Percentiles rank a stretch among this genome's conserved stretches.
phyloP scores from a whole-genome alignment of 2,888 invertebrate genomes.

The Xanthorhoe spadicearia region DNA sequence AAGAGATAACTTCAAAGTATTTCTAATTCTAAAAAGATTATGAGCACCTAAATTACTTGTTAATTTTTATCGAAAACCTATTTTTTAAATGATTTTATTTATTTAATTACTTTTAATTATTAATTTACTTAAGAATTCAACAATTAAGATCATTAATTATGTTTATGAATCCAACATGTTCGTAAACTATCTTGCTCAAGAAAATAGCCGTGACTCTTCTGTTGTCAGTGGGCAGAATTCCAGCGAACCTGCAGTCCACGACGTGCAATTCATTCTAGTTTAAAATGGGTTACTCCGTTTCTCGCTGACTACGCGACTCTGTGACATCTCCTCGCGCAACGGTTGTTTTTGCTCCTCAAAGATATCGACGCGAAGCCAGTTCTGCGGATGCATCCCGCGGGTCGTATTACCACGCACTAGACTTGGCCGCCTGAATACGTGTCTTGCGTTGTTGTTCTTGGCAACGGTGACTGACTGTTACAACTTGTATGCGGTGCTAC shows the following conservation, averaged over 20 bases:
- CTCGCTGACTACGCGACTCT: slow-evolving; percentile 76
- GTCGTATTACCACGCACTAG: slow-evolving; percentile 46
- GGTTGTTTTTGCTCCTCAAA: slow-evolving; percentile 63
- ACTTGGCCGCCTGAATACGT: slow-evolving; percentile 40
- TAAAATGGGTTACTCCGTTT: slow-evolving; percentile 81
- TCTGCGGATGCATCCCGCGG: slow-evolving; percentile 54
- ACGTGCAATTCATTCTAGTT: slow-evolving; percentile 82
- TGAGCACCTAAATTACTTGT: too few relatives aligned
- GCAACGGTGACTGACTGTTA: slow-evolving; percentile 39
- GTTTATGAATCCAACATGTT: not conserved
- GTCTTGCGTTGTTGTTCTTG: slow-evolving; percentile 46
- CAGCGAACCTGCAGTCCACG: slow-evolving; percentile 80
- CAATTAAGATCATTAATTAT: not conserved
- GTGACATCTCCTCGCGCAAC: slow-evolving; percentile 68
- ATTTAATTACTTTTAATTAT: not conserved
- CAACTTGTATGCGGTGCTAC: slow-evolving; percentile 39
- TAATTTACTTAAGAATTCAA: not conserved
- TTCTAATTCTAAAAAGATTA: too few relatives aligned
- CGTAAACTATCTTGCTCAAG: slow-evolving; percentile 4
- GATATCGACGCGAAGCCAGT: slow-evolving; percentile 60
- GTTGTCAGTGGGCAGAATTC: slow-evolving; percentile 77
- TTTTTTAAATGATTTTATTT: too few relatives aligned
- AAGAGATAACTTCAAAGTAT: too few relatives aligned
- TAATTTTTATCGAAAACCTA: too few relatives aligned
- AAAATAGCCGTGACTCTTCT: slow-evolving; percentile 50